A percentile compares a stretch with the other conserved stretches of the same genome.
Conservation (phyloP, 2,797 vertebrate species). For the Microctenopoma stevenorrisi region DNA sequence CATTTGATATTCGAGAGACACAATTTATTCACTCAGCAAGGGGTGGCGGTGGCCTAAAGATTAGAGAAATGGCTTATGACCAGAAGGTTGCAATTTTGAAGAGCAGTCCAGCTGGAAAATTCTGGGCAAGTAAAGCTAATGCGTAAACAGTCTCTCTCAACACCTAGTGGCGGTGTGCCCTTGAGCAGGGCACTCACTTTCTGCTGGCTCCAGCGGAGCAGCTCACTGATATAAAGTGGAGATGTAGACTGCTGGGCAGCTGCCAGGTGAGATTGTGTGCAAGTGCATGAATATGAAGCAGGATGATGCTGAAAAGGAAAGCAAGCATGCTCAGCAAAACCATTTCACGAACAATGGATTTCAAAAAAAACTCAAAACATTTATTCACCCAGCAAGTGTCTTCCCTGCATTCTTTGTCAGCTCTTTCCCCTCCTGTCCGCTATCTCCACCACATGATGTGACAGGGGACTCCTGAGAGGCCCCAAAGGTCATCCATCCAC, state of each 20-base stretch:
- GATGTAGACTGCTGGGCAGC: slow-evolving; percentile 42
- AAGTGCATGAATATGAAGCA: slow-evolving; percentile 54
- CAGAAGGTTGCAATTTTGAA: slow-evolving; percentile 40
- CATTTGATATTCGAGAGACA: slow-evolving; percentile 47
- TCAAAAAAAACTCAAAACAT: slow-evolving; percentile 17
- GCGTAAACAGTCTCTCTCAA: slow-evolving; percentile 56
- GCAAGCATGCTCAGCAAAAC: slow-evolving; percentile 61
- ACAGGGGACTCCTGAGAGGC: slow-evolving; percentile 59
- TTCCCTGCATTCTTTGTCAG: slow-evolving; percentile 55
- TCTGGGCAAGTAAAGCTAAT: slow-evolving; percentile 55
- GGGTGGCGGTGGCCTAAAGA: slow-evolving; percentile 43
- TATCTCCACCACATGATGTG: slow-evolving; percentile 52
- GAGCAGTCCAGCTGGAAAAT: slow-evolving; percentile 49
- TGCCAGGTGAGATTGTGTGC: slow-evolving; percentile 51
- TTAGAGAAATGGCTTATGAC: slow-evolving; percentile 49
- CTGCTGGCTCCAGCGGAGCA: slow-evolving; percentile 35
- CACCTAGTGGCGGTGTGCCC: slow-evolving; percentile 56
- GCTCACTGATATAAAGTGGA: slow-evolving; percentile 54
- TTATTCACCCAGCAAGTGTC: slow-evolving; percentile 52
- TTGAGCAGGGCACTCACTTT: slow-evolving; percentile 56
- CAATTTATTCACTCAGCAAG: slow-evolving; percentile 35
- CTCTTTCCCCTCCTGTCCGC: slow-evolving; percentile 50
- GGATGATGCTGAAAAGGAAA: slow-evolving; percentile 39
- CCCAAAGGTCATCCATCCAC: slow-evolving; percentile 74
- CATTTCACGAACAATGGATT: slow-evolving; percentile 43